Conservation (phyloP, 2,113 vertebrate species). For the Triplophysa tibetana region DNA sequence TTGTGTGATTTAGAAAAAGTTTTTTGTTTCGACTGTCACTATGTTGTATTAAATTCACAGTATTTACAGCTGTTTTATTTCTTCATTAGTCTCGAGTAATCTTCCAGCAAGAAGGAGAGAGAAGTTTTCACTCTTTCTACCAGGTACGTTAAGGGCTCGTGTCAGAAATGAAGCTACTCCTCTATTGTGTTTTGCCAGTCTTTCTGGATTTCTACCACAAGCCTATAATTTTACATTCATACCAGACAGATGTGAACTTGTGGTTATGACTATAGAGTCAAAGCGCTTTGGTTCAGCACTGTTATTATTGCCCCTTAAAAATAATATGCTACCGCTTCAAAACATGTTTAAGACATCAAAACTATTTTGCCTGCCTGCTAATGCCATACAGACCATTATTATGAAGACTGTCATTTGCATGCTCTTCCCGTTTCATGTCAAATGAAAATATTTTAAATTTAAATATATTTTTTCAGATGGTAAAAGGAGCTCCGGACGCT, state of each 20-base stretch:
- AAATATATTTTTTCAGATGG: slow-evolving; percentile 73
- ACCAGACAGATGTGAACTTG: slow-evolving; percentile 27
- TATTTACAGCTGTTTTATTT: neutral
- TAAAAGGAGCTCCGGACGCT: slow-evolving; percentile 91
- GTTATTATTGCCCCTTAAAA: neutral
- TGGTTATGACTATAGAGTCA: slow-evolving; percentile 34
- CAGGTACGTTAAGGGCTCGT: slow-evolving; percentile 78
- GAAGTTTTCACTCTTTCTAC: slow-evolving; percentile 97
- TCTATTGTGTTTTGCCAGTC: slow-evolving; percentile 21
- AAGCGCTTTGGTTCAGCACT: slow-evolving; percentile 13
- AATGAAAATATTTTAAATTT: neutral
- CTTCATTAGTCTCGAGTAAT: slow-evolving; percentile 89
- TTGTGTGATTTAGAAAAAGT: neutral
- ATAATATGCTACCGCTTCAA: neutral
- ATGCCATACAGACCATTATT: slow-evolving; percentile 13
- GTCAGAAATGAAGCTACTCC: neutral
- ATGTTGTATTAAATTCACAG: neutral
- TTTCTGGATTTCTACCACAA: neutral
- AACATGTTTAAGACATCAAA: neutral
- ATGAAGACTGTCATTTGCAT: neutral
- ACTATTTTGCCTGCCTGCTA: neutral
- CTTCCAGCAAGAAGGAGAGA: slow-evolving; percentile 90
- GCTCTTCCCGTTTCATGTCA: neutral
- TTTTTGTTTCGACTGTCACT: too few species aligned
- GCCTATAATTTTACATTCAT: slow-evolving; percentile 8